phyloP scores from a whole-genome alignment of 2,113 vertebrate genomes.

The Scolopax mira region DNA sequence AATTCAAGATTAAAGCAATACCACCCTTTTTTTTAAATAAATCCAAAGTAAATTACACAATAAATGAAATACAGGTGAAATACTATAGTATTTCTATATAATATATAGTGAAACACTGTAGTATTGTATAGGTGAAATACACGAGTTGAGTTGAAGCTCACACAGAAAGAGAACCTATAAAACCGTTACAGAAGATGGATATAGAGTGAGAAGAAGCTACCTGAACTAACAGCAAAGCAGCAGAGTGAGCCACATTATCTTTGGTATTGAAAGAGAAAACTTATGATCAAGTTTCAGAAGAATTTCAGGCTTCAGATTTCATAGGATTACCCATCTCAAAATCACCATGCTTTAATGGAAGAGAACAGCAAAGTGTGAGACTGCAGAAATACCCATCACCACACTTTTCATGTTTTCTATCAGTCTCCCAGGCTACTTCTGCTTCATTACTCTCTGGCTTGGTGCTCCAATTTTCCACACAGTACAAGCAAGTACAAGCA shows the following conservation, averaged over 20 bases:
- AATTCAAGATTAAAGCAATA: neutral
- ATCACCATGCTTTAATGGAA: neutral
- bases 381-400: neutral
- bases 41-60: neutral
- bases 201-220: neutral
- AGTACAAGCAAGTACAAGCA: neutral
- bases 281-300: neutral
- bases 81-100: neutral
- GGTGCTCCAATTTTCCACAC: neutral
- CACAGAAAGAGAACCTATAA: neutral
- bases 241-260: neutral
- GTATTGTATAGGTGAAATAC: too few species aligned
- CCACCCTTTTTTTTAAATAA: neutral
- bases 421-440: neutral
- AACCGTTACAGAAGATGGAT: neutral
- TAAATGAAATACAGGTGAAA: neutral
- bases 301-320: neutral
- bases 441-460: accelerated
- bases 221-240: neutral
- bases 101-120: too few species aligned
- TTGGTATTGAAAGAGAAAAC: neutral
- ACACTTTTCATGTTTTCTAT: neutral
- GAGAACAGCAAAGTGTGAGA: neutral
- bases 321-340: neutral
- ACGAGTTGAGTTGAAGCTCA: neutral